Conservation (phyloP, 1,140 invertebrate species). For the Ephestia elutella region DNA sequence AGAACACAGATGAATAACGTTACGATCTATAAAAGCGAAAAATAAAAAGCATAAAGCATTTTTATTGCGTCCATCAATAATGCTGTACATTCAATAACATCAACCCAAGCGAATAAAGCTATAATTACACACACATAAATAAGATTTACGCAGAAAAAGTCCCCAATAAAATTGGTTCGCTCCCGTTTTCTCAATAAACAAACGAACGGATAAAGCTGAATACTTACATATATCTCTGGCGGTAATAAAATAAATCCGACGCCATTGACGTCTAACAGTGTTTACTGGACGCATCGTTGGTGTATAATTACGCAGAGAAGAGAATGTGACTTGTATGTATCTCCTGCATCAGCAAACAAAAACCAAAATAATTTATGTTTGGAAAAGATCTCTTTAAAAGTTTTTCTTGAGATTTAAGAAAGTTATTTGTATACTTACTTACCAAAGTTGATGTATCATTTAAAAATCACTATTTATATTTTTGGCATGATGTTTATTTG, state of each 20-base stretch:
- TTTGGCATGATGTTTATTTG: too few relatives aligned
- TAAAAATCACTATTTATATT: too few relatives aligned
- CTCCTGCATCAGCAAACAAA: too few relatives aligned
- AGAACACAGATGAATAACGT: conserved; percentile 25
- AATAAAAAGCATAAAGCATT: conserved; percentile 62
- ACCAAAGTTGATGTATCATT: too few relatives aligned
- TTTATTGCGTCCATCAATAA: conserved; percentile 66
- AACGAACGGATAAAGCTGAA: conserved; percentile 56
- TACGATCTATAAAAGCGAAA: conserved; percentile 41
- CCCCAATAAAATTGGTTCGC: conserved; percentile 51
- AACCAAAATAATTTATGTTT: too few relatives aligned
- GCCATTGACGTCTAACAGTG: conserved; percentile 9
- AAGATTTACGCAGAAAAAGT: conserved; percentile 61
- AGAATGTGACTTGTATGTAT: too few relatives aligned
- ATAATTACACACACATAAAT: conserved; percentile 64
- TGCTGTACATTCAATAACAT: conserved; percentile 66
- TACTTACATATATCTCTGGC: conserved; percentile 60
- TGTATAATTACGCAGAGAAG: too few relatives aligned
- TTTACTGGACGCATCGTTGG: neutral
- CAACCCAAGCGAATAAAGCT: conserved; percentile 57
- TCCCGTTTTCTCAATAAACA: conserved; percentile 51
- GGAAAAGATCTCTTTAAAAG: too few relatives aligned
- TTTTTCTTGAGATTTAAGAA: too few relatives aligned
- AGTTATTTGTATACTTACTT: too few relatives aligned
- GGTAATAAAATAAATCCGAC: conserved; percentile 71